A percentile compares a stretch with the other conserved stretches of the same genome.
Conservation (phyloP, 2,797 vertebrate genomes). For the Gorsachius magnificus region DNA sequence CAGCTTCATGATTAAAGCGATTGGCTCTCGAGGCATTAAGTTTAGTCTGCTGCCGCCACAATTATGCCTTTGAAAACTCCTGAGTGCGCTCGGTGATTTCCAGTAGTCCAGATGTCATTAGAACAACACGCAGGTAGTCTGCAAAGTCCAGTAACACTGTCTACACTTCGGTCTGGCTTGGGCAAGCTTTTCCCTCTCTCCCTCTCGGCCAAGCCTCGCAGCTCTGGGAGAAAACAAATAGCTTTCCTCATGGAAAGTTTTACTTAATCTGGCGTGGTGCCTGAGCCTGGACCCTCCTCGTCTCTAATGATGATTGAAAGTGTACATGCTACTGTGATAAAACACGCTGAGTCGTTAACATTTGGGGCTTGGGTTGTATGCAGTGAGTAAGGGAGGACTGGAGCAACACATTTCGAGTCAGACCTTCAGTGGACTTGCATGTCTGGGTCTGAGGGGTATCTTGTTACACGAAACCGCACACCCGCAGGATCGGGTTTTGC, state of each 20-base stretch:
- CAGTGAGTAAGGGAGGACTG: slow-evolving; percentile 59
- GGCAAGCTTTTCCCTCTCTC: slow-evolving; percentile 9
- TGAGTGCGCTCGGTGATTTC: slow-evolving; percentile 60
- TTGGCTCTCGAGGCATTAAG: slow-evolving; percentile 57
- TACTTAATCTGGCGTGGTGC: slow-evolving; percentile 85
- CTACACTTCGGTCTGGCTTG: slow-evolving; percentile 57
- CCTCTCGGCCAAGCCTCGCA: slow-evolving; percentile 51
- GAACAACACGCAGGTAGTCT: slow-evolving; percentile 75
- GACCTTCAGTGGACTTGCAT: slow-evolving; percentile 16
- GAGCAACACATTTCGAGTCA: slow-evolving; percentile 38
- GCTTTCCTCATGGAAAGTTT: slow-evolving; percentile 95
- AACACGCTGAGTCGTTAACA: slow-evolving; percentile 85
- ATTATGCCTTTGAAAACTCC: slow-evolving; percentile 69
- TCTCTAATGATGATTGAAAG: slow-evolving; percentile 88
- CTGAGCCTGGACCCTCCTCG: slow-evolving; percentile 82
- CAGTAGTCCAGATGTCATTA: slow-evolving; percentile 76
- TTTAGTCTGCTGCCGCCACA: slow-evolving; percentile 74
- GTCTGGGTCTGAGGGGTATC: slow-evolving; percentile 33
- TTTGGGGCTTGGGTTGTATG: slow-evolving; percentile 54
- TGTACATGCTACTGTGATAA: slow-evolving; percentile 80
- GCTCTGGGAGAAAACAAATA: slow-evolving; percentile 80
- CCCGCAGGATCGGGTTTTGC: slow-evolving; percentile 35
- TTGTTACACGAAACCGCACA: slow-evolving; percentile 20
- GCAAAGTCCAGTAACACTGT: slow-evolving; percentile 58
- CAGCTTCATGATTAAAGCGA: slow-evolving; percentile 59